Conservation (phyloP, 2,113 vertebrate species). For the Mormoops blainvillei region DNA sequence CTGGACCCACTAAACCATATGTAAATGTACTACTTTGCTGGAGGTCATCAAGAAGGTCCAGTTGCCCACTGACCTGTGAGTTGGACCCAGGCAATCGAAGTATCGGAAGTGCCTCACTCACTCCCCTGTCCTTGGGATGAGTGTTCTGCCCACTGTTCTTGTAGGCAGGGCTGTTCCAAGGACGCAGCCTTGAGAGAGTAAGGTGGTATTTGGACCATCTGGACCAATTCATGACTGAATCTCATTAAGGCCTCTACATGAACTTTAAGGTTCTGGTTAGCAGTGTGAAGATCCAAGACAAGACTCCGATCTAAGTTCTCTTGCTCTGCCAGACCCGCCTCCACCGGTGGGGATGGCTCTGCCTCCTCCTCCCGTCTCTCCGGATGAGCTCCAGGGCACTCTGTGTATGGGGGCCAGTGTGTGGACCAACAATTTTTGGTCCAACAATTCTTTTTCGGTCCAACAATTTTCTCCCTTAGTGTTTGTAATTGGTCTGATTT, state of each 20-base stretch:
- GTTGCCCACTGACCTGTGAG: background rate
- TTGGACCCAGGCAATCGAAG: background rate
- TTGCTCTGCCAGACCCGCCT: background rate
- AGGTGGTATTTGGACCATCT: background rate
- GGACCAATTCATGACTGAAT: background rate
- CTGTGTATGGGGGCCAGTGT: background rate
- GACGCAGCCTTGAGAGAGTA: background rate
- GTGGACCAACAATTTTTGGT: background rate
- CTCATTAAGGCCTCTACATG: background rate
- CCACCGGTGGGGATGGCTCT: background rate
- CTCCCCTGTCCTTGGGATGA: background rate
- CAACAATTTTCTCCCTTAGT: background rate
- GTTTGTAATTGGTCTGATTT: background rate
- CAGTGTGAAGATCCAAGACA: background rate
- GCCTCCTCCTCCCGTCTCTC: background rate
- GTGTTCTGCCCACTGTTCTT: background rate
- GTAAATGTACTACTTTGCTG: background rate
- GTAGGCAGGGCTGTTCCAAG: background rate
- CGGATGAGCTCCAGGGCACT: background rate
- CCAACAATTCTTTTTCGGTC: background rate
- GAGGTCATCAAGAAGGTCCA: background rate
- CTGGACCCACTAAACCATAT: background rate
- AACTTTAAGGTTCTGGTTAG: background rate
- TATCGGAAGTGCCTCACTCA: background rate
- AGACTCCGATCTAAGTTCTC: background rate